Percentiles rank a stretch among this genome's conserved stretches.
phyloP scores from a whole-genome alignment of 1,140 invertebrate species.

The Spodoptera frugiperda region DNA sequence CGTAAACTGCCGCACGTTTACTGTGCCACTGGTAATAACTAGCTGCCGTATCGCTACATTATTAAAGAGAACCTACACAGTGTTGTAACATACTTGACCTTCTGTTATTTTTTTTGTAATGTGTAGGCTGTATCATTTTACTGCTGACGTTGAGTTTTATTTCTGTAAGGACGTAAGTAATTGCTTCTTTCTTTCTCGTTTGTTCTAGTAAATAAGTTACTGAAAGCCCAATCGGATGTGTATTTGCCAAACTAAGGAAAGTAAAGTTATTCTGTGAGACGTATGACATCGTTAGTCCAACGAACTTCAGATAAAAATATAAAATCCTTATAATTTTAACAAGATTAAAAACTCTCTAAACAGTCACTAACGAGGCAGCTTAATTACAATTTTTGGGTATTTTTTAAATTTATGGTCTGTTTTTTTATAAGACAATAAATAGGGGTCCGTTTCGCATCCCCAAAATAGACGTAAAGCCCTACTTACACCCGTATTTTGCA shows the following conservation, averaged over 20 bases:
- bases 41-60: no score
- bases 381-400: no score
- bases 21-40: no score
- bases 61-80: no score
- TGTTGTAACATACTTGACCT: background rate
- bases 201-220: constrained; percentile 18
- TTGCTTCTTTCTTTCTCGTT: background rate
- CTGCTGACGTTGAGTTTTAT: constrained; percentile 42
- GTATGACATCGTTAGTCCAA: no score
- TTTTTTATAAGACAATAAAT: constrained; percentile 15
- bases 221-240: background rate
- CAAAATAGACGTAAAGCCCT: constrained; percentile 6
- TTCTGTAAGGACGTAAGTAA: constrained; percentile 4
- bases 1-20: no score
- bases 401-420: no score
- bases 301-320: no score
- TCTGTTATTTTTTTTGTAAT: background rate
- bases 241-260: background rate
- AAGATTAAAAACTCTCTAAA: no score
- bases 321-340: no score
- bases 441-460: background rate
- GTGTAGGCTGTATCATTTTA: constrained; percentile 37
- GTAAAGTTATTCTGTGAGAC: no score
- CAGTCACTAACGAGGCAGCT: no score
- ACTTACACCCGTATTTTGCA: constrained; percentile 38